A percentile compares a stretch with the other conserved stretches of the same genome.
These are phyloP conservation scores for Julus scanicus DNA, from an alignment of 2,888 invertebrate species.

Conservation along the genomic window DNA sequence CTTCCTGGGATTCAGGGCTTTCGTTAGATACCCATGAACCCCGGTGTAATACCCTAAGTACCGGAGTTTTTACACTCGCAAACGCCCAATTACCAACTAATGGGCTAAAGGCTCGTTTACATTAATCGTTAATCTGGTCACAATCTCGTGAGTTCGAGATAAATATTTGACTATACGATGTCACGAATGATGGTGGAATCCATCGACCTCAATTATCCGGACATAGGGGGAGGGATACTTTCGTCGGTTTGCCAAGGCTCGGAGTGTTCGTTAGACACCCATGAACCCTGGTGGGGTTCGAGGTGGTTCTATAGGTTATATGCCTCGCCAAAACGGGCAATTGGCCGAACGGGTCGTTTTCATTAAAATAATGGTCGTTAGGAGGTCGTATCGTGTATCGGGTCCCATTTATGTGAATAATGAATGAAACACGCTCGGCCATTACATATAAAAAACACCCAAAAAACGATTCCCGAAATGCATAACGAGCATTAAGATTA, in stretches of 20 bases:
- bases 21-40: background rate
- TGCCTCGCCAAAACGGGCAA: background rate
- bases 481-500: constrained; percentile 34
- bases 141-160: too few relatives aligned
- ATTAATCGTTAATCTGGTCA: background rate
- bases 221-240: too few relatives aligned
- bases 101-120: background rate
- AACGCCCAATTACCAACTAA: background rate
- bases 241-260: too few relatives aligned
- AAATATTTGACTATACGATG: too few relatives aligned
- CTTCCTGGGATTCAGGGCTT: background rate
- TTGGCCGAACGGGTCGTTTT: background rate
- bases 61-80: background rate
- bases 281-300: too few relatives aligned
- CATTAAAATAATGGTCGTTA: constrained; percentile 37
- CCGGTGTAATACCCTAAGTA: background rate
- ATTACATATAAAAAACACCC: background rate
- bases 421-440: background rate
- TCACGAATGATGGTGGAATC: too few relatives aligned
- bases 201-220: too few relatives aligned
- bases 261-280: too few relatives aligned
- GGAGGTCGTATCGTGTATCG: background rate
- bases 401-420: background rate
- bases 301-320: too few relatives aligned
- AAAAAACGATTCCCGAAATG: constrained; percentile 4